Base-by-base conservation (phyloP, 2,113 vertebrate species). In the Hypocryptadius cinnamomeus region DNA sequence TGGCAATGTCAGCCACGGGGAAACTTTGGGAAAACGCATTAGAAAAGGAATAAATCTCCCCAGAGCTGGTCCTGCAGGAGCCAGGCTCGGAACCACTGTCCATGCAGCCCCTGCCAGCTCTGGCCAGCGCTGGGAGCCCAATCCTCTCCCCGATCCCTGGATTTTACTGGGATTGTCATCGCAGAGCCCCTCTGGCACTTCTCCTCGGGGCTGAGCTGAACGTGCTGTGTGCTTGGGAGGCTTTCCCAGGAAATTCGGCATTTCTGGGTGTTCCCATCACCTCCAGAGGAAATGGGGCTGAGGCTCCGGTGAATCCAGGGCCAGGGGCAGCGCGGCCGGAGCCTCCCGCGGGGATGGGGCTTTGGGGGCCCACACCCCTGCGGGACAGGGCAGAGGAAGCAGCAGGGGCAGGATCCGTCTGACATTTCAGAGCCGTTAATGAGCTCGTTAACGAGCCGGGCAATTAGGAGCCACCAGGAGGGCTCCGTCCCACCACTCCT, bases 81-180 rank as follows among this genome's bases (percentile, higher is more conserved):
- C 8, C 21, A 9, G 59, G 17, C 13, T 44, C 7, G 9, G 60
- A 53, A 24, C 3, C 4, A 8, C 9, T 0, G 2, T 44, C 85
- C 56, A 2, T 7, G 11, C 87, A 47, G 12, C 13, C 42, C 48
- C 60, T 35, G 44, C 6, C 84, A 24, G 39, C 35, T 13, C 14
- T 15, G 81, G 48, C 25, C n/a, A 5, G 3, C 15, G 1, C 69
- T 27, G 3, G 2, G 64, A 66, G 10, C 48, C 30, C 2, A 0
- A 2, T 4, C 21, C 79, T 82, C 9, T 1, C 10, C 2, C 1
- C 4, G 33, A 28, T 16, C 76, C 37, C 1, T 33, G 77, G 59
- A 3, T 72, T 91, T 56, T 16, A 2, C 37, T 54, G 84, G 89
- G 93, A 94, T 95, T 96, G 94, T 95, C 93, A 35, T 76, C 7